phyloP scores from a whole-genome alignment of 2,888 invertebrate species.

The Eristalis arbustorum region DNA sequence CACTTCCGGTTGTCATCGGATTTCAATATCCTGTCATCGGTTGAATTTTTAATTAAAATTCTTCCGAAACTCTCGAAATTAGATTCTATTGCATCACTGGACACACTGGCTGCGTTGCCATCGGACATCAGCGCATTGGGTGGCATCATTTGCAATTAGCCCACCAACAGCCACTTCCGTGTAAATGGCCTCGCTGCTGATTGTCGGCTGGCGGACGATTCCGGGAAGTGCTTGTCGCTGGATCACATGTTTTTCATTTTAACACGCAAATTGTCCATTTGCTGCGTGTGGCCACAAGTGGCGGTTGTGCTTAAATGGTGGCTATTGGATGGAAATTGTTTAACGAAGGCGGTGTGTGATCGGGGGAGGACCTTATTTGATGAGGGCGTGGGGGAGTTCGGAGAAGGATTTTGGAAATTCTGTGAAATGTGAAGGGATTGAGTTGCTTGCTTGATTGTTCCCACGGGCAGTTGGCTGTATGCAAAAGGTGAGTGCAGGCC shows the following conservation, averaged over 20 bases:
- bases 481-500: no score
- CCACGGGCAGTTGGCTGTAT: no score
- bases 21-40: background rate
- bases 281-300: background rate
- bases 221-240: background rate
- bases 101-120: background rate
- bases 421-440: no score
- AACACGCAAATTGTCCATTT: background rate
- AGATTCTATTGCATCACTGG: background rate
- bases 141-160: background rate
- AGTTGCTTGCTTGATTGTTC: no score
- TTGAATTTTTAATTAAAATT: background rate
- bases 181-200: background rate
- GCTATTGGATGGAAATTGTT: background rate
- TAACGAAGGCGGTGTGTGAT: background rate
- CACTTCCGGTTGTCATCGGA: background rate
- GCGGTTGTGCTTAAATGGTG: background rate
- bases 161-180: background rate
- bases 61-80: background rate
- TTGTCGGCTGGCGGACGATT: background rate
- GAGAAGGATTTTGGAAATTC: no score
- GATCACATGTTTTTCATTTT: background rate
- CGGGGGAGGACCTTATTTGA: no score
- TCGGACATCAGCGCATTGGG: background rate
- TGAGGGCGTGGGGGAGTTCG: background rate